Evolutionary conservation across 1,140 invertebrate genomes (phyloP).

Genomic region (Trichonephila clavata): DNA sequence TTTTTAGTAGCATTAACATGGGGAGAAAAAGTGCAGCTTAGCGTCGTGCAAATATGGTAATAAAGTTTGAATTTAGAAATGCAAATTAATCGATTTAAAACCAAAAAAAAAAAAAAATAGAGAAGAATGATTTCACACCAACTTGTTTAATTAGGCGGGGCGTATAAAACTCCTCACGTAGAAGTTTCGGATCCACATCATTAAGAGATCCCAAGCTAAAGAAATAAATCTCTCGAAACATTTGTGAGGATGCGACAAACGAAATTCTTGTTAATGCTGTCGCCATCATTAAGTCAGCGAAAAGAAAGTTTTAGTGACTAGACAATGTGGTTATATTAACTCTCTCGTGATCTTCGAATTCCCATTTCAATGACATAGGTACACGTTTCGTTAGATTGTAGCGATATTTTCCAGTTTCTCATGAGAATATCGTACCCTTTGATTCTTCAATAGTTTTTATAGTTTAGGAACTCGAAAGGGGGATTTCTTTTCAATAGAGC

Average conservation of each 20-base stretch:
- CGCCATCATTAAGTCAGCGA: slow-evolving; percentile 21
- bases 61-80: too few species aligned
- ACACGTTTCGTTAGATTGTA: not conserved
- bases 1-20: too few species aligned
- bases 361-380: not conserved
- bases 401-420: not conserved
- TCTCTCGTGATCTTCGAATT: not conserved
- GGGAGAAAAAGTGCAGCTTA: too few species aligned
- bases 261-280: not conserved
- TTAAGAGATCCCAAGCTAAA: not conserved
- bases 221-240: not conserved
- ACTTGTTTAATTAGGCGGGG: not conserved
- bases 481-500: too few species aligned
- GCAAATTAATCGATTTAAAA: too few species aligned
- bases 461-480: too few species aligned
- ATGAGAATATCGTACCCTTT: not conserved
- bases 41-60: too few species aligned
- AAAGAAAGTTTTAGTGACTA: not conserved
- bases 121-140: too few species aligned
- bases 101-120: too few species aligned
- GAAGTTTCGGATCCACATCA: slow-evolving; percentile 9
- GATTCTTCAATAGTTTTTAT: too few species aligned
- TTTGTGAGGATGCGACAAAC: not conserved
- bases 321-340: not conserved
- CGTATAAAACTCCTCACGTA: not conserved